Base-by-base conservation (phyloP, 2,113 vertebrate species). In the Sylvia atricapilla region DNA sequence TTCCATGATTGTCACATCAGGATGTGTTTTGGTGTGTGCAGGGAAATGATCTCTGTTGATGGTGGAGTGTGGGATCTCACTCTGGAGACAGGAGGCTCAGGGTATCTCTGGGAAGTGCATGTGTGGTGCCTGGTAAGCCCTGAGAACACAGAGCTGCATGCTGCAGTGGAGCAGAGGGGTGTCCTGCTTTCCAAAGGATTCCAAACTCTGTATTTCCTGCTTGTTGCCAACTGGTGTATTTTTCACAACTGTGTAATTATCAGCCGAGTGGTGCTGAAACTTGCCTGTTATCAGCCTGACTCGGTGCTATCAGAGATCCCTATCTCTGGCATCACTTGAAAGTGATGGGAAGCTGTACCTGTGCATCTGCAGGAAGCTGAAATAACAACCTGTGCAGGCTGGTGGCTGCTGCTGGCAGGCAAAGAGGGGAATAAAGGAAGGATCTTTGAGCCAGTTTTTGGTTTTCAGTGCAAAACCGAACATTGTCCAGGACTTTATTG, bases 301-400 rank as follows among this genome's bases (percentile, higher is more conserved):
- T 70, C 10, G 1, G 43, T 59, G 68, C 90, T 91, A 75, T 94
- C 90, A 84, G 91, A 56, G 78, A 72, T 94, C 69, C 7, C 81
- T 75, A 94, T 89, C 90, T 93, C 47, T 97, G 96, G 95, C 96
- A 92, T 52, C 74, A 25, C 81, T 94, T 96, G 23, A 96, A 94
- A 96, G 93, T 2, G 4, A 50, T 69, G 20, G 13, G 72, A 62
- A 37, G 67, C 89, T 84, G 68, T 92, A n/a, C 66, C 86, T 74
- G 7, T 75, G 78, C 78, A 74, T 92, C 83, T 95, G 81, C 62
- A 88, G 90, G 91, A 94, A 87, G 66, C 66, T 8, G 11, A 93
- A 87, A 44, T 43, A 49, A 14, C 85, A 49, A 14, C 85, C 43
- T 80, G 69, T 78, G 58, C 74, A 84, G 58, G 50, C n/a, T 44